Base-by-base conservation (phyloP, 2,888 invertebrate genomes). In the Coleophora deauratella region DNA sequence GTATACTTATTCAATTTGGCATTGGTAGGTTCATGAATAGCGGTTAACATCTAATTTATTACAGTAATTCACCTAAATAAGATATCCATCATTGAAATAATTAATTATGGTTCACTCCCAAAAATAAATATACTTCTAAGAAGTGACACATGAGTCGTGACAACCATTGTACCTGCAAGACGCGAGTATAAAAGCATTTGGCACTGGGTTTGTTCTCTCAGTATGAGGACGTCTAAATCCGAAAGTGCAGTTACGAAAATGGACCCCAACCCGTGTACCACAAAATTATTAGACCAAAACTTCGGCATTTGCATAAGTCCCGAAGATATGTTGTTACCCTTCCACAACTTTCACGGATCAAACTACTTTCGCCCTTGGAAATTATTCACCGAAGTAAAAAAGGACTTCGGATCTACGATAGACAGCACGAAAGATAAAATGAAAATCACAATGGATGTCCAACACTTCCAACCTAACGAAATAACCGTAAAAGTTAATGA, bases 391-490 rank as follows among this genome's bases (percentile, higher is more conserved):
- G 55, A 63, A 50, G 41, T 42, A 30, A 44, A 46, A 8, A 60
- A 63, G 46, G 68, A 67, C 40, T 54, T 59, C 28, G 62, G 64
- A 15, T 70, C 72, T 3, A 62, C 59, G 35, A 54, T 71, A 38
- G 53, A 57, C 37, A 57, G 60, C 39, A 55, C 62, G 35, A 62
- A 63, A 45, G 77, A 82, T 40, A 61, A 57, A 38, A 86, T 78
- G 45, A 79, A 89, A 76, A 88, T 91, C 1, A 87, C 87, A 38
- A 62, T 91, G 41, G 91, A 92, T 54, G 90, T 92, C 1, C 89
- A 90, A 56, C 90, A 91, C 56, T 92, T 91, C 59, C 70, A 87
- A 4, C 91, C 91, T 0, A 86, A 88, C 12, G 92, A 92, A 70
- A 87, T 93, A 27, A 87, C 87, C 1, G 91, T 92, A 0, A 92